Conservation (phyloP, 2,888 invertebrate species). For the Adelognathus sp. region DNA sequence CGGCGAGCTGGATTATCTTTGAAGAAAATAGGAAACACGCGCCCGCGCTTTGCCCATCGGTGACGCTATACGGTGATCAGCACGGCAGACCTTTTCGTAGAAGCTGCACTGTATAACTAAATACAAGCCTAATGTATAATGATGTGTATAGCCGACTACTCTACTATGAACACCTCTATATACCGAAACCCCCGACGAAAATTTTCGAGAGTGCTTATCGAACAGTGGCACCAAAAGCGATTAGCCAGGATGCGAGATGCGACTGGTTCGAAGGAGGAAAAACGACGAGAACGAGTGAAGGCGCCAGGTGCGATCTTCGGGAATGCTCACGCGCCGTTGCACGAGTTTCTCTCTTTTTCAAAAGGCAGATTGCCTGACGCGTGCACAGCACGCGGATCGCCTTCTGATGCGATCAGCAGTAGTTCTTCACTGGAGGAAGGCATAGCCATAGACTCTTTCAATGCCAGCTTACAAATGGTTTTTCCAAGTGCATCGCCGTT, state of each 20-base stretch:
- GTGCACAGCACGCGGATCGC: background rate
- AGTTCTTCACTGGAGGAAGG: background rate
- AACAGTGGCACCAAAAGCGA: slow-evolving; percentile 57
- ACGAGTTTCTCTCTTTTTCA: slow-evolving; percentile 37
- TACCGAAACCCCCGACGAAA: slow-evolving; percentile 29
- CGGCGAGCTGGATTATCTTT: slow-evolving; percentile 68
- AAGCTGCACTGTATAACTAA: slow-evolving; percentile 6
- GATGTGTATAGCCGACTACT: background rate
- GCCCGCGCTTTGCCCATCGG: slow-evolving; percentile 73
- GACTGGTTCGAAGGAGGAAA: background rate
- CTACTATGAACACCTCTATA: background rate
- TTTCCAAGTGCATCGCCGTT: background rate
- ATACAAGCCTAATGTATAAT: background rate
- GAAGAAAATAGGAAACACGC: slow-evolving; percentile 73
- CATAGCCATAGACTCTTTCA: background rate
- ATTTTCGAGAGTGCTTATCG: slow-evolving; percentile 64
- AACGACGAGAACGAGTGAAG: slow-evolving; percentile 23
- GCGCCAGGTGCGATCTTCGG: slow-evolving; percentile 68
- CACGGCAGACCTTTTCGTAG: slow-evolving; percentile 64
- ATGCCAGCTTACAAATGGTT: background rate
- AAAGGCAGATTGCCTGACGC: slow-evolving; percentile 5
- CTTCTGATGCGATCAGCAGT: slow-evolving; percentile 1
- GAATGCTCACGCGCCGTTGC: background rate
- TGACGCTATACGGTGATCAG: slow-evolving; percentile 51
- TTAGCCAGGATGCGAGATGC: too few species aligned